phyloP scores from a whole-genome alignment of 92 coral and sea anemone species.

The Galaxea fascicularis region DNA sequence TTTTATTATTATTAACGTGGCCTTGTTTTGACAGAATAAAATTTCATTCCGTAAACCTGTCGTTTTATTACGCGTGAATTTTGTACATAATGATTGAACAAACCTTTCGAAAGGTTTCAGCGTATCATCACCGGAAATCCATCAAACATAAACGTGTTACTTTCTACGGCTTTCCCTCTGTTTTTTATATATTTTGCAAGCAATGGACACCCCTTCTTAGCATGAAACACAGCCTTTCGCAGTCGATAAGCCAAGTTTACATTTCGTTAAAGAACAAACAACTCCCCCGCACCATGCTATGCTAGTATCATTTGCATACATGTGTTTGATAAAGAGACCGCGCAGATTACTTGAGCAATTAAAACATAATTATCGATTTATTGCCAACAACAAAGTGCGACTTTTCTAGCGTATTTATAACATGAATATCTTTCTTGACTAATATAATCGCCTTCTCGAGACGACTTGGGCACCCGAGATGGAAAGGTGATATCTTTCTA shows the following conservation, averaged over 20 bases:
- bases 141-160: neutral
- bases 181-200: neutral
- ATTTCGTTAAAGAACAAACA: neutral
- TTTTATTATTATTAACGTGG: neutral
- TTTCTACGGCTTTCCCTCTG: too few species aligned
- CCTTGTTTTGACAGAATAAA: neutral
- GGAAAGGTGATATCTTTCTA: too few species aligned
- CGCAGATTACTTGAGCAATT: neutral
- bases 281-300: too few species aligned
- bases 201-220: too few species aligned
- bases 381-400: neutral
- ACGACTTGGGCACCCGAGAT: too few species aligned
- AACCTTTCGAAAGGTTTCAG: neutral
- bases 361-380: neutral
- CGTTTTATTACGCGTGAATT: too few species aligned
- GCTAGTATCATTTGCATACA: neutral
- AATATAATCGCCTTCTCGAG: neutral
- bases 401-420: neutral
- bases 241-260: neutral
- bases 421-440: neutral
- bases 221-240: neutral
- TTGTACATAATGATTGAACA: too few species aligned
- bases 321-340: neutral
- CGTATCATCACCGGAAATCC: neutral
- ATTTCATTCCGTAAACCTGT: neutral